Evolutionary conservation across 1,140 invertebrate genomes (phyloP), one percentile per base, ranked within the genome.

Genomic region (Whitmania pigra): DNA sequence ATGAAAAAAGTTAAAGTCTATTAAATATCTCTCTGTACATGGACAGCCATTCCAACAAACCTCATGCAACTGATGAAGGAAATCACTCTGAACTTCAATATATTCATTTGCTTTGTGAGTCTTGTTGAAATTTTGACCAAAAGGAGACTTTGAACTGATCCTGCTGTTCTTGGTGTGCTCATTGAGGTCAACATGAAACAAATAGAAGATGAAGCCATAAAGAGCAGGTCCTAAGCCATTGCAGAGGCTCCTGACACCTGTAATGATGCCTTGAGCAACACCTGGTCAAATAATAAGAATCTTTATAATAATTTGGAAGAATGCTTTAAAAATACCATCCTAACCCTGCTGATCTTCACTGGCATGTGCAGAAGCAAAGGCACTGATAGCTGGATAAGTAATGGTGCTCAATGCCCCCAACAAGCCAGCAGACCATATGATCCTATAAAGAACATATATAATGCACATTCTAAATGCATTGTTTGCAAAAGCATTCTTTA

Each of bases 321-420:
- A 49, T 49, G 43, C 43, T 13, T 49, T 13, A 11, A 49, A 11
- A 49, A 49, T 17, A 15, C 43, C 43, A 49, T 49, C 43, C 74
- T 78, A 80, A 86, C 89, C 96, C 85, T 99, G 97, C 79, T 96
- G 90, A 81, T 99, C 96, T 49, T 90, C 88, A 80, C 94, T 89
- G 71, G 94, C 93, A 84, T 97, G 94, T 76, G 94, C 92, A 18
- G 94, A 97, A 53, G 98, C 93, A 84, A 96, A 99, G 53, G 96
- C 91, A 83, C 93, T 96, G 78, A 99, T 98, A n/a, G 95, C 93
- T 67, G 97, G 96, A 85, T 99, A 99, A 0, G 94, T 95, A 75
- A 98, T 83, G 75, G 80, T 84, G 75, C 92, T 94, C 72, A 98
- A 86, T 18, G 94, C 92, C 55, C 96, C 95, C 72, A 99, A 85